Percentiles rank a stretch among this genome's conserved stretches.
phyloP scores from a whole-genome alignment of 2,797 vertebrate genomes.

The Serranus cabrilla region DNA sequence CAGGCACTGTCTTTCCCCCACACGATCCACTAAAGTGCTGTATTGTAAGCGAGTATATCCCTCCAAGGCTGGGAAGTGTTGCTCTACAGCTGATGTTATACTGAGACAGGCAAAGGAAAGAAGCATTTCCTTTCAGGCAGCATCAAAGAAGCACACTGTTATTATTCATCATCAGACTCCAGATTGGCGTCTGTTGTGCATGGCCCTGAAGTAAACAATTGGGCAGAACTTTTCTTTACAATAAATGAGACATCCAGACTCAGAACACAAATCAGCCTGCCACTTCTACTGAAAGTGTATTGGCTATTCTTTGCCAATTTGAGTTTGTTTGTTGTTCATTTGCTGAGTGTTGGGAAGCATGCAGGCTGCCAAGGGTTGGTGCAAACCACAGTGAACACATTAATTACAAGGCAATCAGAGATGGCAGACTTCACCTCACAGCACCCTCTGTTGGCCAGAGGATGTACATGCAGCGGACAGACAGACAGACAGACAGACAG shows the following conservation, averaged over 20 bases:
- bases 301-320: background rate
- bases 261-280: conserved; percentile 8
- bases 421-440: too few relatives aligned
- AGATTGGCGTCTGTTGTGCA: conserved; percentile 1
- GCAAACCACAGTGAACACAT: background rate
- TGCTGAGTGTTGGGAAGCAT: background rate
- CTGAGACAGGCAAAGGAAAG: background rate
- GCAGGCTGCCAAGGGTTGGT: background rate
- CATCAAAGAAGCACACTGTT: conserved; percentile 4
- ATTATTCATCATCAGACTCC: conserved; percentile 5
- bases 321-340: background rate
- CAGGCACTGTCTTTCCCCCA: background rate
- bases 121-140: conserved; percentile 15
- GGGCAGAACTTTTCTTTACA: background rate
- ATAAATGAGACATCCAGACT: conserved; percentile 1
- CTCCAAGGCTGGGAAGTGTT: background rate
- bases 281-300: background rate
- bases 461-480: too few relatives aligned
- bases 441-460: too few relatives aligned
- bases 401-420: too few relatives aligned
- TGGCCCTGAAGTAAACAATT: conserved; percentile 13
- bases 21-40: background rate
- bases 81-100: background rate
- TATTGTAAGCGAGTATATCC: background rate
- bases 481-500: too few relatives aligned